phyloP scores from a whole-genome alignment of 1,140 invertebrate species.

The Eupristina koningsbergeri region DNA sequence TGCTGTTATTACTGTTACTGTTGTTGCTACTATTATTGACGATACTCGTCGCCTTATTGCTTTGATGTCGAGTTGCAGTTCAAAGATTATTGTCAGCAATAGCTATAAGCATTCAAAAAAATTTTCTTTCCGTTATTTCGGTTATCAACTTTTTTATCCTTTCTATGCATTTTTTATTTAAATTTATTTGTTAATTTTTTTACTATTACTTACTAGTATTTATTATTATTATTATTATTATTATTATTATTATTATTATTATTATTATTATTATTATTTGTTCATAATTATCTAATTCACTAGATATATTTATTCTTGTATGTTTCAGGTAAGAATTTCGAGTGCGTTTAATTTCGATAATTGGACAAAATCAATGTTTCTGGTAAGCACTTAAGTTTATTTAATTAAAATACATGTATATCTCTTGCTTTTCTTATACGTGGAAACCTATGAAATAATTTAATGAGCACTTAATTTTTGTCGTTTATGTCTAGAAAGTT shows the following conservation, averaged over 20 bases:
- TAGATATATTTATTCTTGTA: not conserved
- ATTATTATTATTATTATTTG: too few species aligned
- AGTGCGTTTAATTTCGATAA: not conserved
- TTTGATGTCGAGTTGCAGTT: not conserved
- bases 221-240: too few species aligned
- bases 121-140: not conserved
- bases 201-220: too few species aligned
- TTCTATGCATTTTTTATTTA: too few species aligned
- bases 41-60: not conserved
- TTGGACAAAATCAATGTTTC: not conserved
- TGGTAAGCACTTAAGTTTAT: conserved; percentile 2
- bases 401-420: not conserved
- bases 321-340: conserved; percentile 29
- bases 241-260: too few species aligned
- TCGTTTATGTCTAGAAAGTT: too few species aligned
- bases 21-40: too few species aligned
- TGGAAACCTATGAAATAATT: not conserved
- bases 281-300: not conserved
- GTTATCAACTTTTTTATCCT: not conserved
- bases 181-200: too few species aligned
- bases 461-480: too few species aligned
- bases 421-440: not conserved
- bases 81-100: not conserved
- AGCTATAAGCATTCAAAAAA: too few species aligned
- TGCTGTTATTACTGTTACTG: not conserved